phyloP scores from a whole-genome alignment of 2,113 vertebrate species.

The Xiphorhynchus elegans region DNA sequence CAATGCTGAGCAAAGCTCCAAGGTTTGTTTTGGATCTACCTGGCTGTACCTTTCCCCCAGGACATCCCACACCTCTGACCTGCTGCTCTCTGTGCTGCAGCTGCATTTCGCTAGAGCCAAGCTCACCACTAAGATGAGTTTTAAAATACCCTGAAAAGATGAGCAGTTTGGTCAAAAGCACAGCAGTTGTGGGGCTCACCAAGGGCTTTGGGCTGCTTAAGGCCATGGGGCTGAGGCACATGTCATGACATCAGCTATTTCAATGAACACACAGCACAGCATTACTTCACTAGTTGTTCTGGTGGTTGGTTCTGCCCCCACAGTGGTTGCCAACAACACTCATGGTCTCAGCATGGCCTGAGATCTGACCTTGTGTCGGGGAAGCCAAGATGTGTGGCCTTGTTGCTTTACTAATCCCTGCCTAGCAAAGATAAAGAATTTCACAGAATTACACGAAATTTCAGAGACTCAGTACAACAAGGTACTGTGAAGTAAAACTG shows the following conservation, averaged over 20 bases:
- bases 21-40: not conserved
- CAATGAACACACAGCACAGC: not conserved
- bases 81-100: not conserved
- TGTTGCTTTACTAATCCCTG: too few relatives aligned
- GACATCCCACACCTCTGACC: fast-evolving
- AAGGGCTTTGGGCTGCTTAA: not conserved
- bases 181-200: not conserved
- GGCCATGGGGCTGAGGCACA: not conserved
- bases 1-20: not conserved
- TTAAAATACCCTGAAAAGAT: not conserved
- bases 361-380: too few relatives aligned
- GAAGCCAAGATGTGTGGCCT: too few relatives aligned
- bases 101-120: fast-evolving
- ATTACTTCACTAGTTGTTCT: not conserved
- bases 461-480: not conserved
- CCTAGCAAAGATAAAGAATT: too few relatives aligned
- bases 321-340: too few relatives aligned
- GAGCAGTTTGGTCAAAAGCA: not conserved
- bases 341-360: too few relatives aligned
- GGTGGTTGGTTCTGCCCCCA: not conserved
- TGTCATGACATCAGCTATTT: not conserved
- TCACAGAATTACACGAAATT: not conserved
- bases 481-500: not conserved
- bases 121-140: not conserved
- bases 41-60: not conserved